Evolutionary conservation across 2,113 vertebrate species (phyloP).

Genomic region (Cyanoderma ruficeps): DNA sequence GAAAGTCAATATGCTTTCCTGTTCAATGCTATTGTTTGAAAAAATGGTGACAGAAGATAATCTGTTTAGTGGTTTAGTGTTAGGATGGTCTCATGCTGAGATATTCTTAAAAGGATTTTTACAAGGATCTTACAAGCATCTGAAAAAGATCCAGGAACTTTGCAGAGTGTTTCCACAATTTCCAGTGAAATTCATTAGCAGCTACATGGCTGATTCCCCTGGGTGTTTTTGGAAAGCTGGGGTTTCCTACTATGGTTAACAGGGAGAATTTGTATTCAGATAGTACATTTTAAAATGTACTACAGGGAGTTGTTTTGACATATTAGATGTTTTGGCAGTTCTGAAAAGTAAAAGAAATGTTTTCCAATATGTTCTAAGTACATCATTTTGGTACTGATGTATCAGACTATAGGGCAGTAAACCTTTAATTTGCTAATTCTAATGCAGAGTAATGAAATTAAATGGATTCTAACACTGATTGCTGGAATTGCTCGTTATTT

Average conservation of each 20-base stretch:
- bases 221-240: not conserved
- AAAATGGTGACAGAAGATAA: not conserved
- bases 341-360: not conserved
- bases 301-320: not conserved
- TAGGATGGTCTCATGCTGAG: not conserved
- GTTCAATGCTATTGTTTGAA: not conserved
- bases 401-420: not conserved
- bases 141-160: not conserved
- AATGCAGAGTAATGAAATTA: not conserved
- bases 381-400: not conserved
- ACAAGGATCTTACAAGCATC: not conserved
- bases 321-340: not conserved
- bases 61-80: not conserved
- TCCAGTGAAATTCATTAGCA: not conserved
- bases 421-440: conserved; percentile 5
- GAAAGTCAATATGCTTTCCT: not conserved
- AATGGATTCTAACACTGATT: not conserved
- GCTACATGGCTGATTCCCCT: not conserved
- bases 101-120: not conserved
- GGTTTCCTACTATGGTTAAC: not conserved
- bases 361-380: not conserved
- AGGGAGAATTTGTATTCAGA: not conserved
- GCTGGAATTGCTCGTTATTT: not conserved
- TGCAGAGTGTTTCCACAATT: not conserved
- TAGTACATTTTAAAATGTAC: not conserved